Percentiles rank a stretch among this genome's conserved stretches.
phyloP scores from a whole-genome alignment of 2,888 invertebrate genomes.

The Caenorhabditis panamensis region DNA sequence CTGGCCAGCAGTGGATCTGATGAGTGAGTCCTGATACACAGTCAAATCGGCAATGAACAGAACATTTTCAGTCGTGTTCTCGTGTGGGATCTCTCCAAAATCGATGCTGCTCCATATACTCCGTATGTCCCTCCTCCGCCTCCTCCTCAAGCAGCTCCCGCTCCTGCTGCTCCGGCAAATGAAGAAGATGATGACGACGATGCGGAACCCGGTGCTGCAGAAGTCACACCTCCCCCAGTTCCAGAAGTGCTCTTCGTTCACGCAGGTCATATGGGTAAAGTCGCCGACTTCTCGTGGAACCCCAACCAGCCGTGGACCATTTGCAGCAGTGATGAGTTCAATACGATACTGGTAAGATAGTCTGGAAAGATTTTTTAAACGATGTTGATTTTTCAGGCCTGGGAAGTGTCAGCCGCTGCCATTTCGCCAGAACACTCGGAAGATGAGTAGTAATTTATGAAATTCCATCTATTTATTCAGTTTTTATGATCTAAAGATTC shows the following conservation, averaged over 20 bases:
- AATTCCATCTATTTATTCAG: too few relatives aligned
- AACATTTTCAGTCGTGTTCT: slow-evolving; percentile 31
- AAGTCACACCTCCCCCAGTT: slow-evolving; percentile 88
- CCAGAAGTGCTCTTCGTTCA: slow-evolving; percentile 88
- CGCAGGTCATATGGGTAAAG: slow-evolving; percentile 98
- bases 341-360: slow-evolving; percentile 95
- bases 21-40: slow-evolving; percentile 84
- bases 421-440: slow-evolving; percentile 15
- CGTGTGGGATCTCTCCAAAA: slow-evolving; percentile 99
- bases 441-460: not conserved
- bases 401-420: slow-evolving; percentile 17
- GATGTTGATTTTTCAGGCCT: slow-evolving; percentile 21
- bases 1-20: slow-evolving; percentile 98
- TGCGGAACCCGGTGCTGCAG: too few relatives aligned
- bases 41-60: not conserved
- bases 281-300: slow-evolving; percentile 99
- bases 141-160: too few relatives aligned
- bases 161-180: too few relatives aligned
- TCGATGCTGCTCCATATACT: slow-evolving; percentile 97
- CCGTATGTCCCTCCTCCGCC: too few relatives aligned
- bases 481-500: too few relatives aligned
- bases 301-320: slow-evolving; percentile 99
- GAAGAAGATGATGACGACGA: too few relatives aligned
- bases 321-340: slow-evolving; percentile 99
- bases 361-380: not conserved